Base-by-base conservation (phyloP, 2,888 invertebrate genomes). In the Pristionchus arcanus region DNA sequence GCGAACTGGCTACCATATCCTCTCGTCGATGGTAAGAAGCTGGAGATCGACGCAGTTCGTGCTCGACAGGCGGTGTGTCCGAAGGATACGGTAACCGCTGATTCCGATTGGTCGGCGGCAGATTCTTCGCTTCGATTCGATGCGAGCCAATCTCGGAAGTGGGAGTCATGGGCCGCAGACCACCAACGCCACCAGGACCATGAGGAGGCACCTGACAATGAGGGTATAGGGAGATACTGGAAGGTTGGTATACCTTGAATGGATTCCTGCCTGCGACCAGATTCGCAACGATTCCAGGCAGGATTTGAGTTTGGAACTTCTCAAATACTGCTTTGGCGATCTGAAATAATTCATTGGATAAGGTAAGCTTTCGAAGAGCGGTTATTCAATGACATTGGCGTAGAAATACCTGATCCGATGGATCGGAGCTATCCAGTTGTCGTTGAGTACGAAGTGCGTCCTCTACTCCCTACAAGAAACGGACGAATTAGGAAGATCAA, bases 251-350 rank as follows among this genome's bases (percentile, higher is more conserved):
- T 87, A 93, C 91, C 90, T 93, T 92, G 91, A 93, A 93, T 3
- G 93, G 92, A 84, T 94, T 93, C 84, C 90, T 77, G 21, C 93
- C 93, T 13, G 93, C 92, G 7, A 94, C 94, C 90, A 94, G 92
- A 77, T 94, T 94, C 7, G 93, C 94, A 53, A 94, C 94, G 9
- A 94, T 90, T 4, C 94, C 94, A 1, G 94, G 94, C 9, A 94
- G 90, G 59, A 94, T 93, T 90, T 94, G 94, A n/a, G 91, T 91
- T 90, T 93, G 94, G 90, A 94, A 94, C 90, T 94, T 94, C 89
- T 94, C 94, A 66, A 94, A 91, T 3, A 94, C 93, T 2, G 93
- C 93, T 90, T 94, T 94, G 7, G 93, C 94, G 5, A 94, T 93
- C 92, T 94, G 90, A 49, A 92, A 89, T 66, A 34, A 16, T 0